Evolutionary conservation across 2,888 invertebrate species (phyloP), one percentile per base, ranked within the genome.

Genomic region (Apamea anceps): DNA sequence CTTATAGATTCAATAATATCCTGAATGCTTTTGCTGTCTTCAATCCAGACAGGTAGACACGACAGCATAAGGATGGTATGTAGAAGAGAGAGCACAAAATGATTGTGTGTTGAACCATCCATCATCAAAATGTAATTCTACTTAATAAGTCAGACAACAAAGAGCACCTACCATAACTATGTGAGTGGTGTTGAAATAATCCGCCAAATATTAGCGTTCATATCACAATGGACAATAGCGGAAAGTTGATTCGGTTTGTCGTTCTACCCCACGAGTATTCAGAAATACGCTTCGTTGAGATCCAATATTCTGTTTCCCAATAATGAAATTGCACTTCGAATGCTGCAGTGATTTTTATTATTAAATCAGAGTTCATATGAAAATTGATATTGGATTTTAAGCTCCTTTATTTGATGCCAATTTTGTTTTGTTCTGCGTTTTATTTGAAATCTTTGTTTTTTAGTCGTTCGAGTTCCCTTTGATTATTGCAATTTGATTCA

Each of bases 281-380:
- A 92, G 88, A 91, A 94, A 94, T 93, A 93, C 93, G 93, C 91
- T 94, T 91, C 93, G 90, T 92, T 90, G 93, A 93, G 93, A 95
- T 95, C 92, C 94, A 95, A 95, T 95, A 95, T 95, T 92, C 94
- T 90, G 93, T 92, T 92, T 91, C 72, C 92, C 94, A 91, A 91
- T 96, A 96, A 96, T 96, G 94, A 95, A 95, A 96, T 95, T 96
- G 95, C 94, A 96, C 91, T 94, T 92, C 92, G 94, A 94, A 94
- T 94, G 94, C 94, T 94, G 94, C 94, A 93, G 93, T 95, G 95
- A 95, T 96, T 95, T 94, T 92, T 93, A 93, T 95, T 95, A 96
- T 95, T 95, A 93, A 94, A 95, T 95, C 94, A 93, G 92, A 91
- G 93, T 93, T 94, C 93, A 93, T 84, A 88, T 89, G 89, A 90